These are phyloP conservation scores for Eilema caniola DNA, from an alignment of 2,888 invertebrate species.

Conservation along the genomic window DNA sequence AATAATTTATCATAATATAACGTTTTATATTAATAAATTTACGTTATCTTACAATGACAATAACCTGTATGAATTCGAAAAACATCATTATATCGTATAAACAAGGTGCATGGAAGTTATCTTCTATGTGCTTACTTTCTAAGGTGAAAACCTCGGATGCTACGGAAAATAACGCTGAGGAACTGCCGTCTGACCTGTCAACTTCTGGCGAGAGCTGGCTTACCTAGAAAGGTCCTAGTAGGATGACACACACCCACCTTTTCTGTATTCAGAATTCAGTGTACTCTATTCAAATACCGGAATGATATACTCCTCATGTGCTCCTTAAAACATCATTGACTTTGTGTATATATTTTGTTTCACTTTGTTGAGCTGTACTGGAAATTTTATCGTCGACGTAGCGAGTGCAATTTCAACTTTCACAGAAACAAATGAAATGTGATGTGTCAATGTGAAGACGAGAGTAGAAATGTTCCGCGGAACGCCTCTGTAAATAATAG, in stretches of 20 bases:
- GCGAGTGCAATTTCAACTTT: constrained; percentile 12
- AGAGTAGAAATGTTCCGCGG: constrained; percentile 33
- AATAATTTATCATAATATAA: not conserved
- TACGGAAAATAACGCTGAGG: no score
- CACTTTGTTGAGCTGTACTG: not conserved
- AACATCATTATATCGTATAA: no score
- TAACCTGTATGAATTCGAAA: not conserved
- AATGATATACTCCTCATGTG: not conserved
- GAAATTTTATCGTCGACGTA: not conserved
- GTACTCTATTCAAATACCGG: not conserved
- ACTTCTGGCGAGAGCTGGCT: no score
- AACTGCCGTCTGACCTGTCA: no score
- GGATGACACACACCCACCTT: no score
- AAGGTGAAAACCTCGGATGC: no score
- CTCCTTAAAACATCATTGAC: not conserved
- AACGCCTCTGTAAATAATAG: constrained; percentile 28
- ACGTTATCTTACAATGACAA: not conserved
- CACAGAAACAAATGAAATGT: constrained; percentile 1
- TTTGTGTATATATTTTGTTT: not conserved
- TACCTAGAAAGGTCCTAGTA: no score
- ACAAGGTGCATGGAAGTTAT: no score
- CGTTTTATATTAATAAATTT: not conserved
- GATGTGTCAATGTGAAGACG: not conserved
- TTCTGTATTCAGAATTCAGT: no score
- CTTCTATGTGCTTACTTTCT: no score